phyloP scores from a whole-genome alignment of 2,888 invertebrate species.

The Tuta absoluta region DNA sequence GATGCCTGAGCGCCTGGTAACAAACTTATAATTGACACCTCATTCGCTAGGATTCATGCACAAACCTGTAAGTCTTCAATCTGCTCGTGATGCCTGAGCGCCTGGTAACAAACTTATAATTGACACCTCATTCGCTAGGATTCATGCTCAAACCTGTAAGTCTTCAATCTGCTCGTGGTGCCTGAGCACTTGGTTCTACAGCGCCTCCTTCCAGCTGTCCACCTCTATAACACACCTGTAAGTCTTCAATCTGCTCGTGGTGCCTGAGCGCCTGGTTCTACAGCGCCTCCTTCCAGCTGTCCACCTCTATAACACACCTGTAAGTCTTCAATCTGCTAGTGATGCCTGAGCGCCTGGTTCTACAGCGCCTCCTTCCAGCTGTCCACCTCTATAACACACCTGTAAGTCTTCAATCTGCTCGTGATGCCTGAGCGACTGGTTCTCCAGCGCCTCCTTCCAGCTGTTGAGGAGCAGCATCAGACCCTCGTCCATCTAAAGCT shows the following conservation, averaged over 20 bases:
- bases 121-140: not conserved
- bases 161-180: constrained; percentile 81
- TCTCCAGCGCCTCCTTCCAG: constrained; percentile 79
- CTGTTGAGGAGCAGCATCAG: constrained; percentile 81
- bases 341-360: constrained; percentile 80
- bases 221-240: constrained; percentile 71
- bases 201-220: constrained; percentile 25
- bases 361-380: constrained; percentile 64
- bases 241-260: constrained; percentile 78
- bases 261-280: constrained; percentile 83
- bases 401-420: constrained; percentile 82
- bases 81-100: no score
- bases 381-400: constrained; percentile 51
- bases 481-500: constrained; percentile 77
- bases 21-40: no score
- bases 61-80: no score
- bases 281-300: constrained; percentile 47
- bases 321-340: constrained; percentile 80
- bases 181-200: constrained; percentile 82
- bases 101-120: no score
- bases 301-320: constrained; percentile 64
- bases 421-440: constrained; percentile 79
- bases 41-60: no score
- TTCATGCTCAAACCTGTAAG: constrained; percentile 82
- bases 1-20: no score